Percentiles rank a stretch among this genome's conserved stretches.
These are phyloP conservation scores for Aphelinus certus DNA, from an alignment of 1,140 invertebrate genomes.

Conservation along the genomic window DNA sequence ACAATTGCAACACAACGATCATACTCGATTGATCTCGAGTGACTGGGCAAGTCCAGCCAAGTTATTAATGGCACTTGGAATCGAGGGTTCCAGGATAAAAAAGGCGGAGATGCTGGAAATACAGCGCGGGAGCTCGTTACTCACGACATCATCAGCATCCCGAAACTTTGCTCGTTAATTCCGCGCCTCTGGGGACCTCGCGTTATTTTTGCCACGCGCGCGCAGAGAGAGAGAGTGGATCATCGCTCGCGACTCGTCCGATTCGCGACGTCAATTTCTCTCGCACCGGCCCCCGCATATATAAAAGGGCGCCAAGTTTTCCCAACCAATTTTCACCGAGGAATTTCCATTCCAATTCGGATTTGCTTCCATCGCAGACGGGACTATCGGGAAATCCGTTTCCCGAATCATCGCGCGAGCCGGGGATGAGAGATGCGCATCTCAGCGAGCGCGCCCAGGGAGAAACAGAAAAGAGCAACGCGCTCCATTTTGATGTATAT, in stretches of 20 bases:
- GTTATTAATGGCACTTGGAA: too few relatives aligned
- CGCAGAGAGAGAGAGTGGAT: neutral
- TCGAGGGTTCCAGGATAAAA: too few relatives aligned
- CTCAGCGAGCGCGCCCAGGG: neutral
- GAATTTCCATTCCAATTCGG: neutral
- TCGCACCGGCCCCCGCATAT: too few relatives aligned
- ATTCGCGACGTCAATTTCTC: neutral
- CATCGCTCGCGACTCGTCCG: neutral
- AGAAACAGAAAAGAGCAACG: neutral
- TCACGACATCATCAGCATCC: slow-evolving; percentile 22
- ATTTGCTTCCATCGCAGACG: neutral
- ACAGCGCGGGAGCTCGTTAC: slow-evolving; percentile 11
- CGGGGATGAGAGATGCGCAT: too few relatives aligned
- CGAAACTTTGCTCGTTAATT: slow-evolving; percentile 37
- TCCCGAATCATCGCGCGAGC: slow-evolving; percentile 8
- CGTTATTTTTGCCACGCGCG: slow-evolving; percentile 14
- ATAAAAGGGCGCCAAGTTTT: too few relatives aligned
- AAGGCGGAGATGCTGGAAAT: too few relatives aligned
- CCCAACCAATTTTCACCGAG: slow-evolving; percentile 1
- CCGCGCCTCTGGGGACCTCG: neutral
- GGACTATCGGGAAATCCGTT: slow-evolving; percentile 1
- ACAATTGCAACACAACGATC: too few relatives aligned
- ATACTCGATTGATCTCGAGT: too few relatives aligned
- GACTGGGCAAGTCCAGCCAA: too few relatives aligned
- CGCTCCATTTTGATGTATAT: too few relatives aligned